phyloP scores from a whole-genome alignment of 1,140 invertebrate genomes.

The Metopolophium dirhodum region DNA sequence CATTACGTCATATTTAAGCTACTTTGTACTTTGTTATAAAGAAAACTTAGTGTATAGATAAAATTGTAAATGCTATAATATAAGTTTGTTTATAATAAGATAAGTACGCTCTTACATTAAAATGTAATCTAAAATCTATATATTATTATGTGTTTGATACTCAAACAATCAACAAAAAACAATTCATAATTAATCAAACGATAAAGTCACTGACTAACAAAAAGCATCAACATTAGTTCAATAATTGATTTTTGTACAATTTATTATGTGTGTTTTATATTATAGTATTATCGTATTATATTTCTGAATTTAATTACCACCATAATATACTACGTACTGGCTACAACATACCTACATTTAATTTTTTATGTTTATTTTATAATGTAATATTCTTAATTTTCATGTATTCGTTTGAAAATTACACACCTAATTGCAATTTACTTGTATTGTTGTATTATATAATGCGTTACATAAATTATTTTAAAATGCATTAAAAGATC shows the following conservation, averaged over 20 bases:
- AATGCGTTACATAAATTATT: not conserved
- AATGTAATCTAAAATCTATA: not conserved
- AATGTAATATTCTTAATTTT: not conserved
- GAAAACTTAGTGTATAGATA: slow-evolving; percentile 5
- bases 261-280: not conserved
- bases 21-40: not conserved
- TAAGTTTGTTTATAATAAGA: not conserved
- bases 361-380: not conserved
- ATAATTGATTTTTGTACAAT: not conserved
- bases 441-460: not conserved
- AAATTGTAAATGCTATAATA: not conserved
- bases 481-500: not conserved
- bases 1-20: not conserved
- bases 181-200: not conserved
- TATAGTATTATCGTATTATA: not conserved
- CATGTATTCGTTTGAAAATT: not conserved
- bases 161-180: not conserved
- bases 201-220: not conserved
- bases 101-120: not conserved
- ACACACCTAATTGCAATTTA: not conserved
- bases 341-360: not conserved
- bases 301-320: not conserved
- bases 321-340: not conserved
- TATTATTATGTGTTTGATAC: not conserved
- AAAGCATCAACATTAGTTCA: not conserved